Conservation (phyloP, 2,113 vertebrate species). For the Onychostruthus taczanowskii region DNA sequence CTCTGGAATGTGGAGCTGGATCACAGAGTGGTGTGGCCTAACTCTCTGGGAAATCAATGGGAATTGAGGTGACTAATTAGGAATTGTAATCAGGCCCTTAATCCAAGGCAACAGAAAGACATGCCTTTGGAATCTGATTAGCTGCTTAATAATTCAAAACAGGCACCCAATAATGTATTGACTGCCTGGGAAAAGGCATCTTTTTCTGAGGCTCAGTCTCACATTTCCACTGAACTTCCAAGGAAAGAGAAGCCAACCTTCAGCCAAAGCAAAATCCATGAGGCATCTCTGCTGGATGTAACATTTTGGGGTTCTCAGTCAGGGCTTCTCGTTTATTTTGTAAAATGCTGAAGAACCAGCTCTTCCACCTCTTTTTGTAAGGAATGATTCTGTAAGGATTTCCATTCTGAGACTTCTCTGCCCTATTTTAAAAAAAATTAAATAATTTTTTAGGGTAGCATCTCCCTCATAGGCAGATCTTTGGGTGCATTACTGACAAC, state of each 20-base stretch:
- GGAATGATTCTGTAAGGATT: neutral
- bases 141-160: neutral
- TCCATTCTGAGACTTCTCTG: neutral
- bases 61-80: conserved; percentile 19
- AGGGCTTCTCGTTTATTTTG: neutral
- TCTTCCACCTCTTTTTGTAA: neutral
- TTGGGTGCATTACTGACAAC: neutral
- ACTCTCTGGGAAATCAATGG: conserved; percentile 10
- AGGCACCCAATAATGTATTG: neutral
- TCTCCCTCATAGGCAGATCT: neutral
- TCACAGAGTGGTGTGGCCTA: conserved; percentile 12
- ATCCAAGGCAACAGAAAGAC: neutral
- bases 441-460: neutral
- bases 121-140: neutral
- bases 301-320: neutral
- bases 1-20: conserved; percentile 18
- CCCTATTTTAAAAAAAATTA: neutral
- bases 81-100: conserved; percentile 19
- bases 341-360: neutral
- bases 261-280: neutral
- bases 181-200: neutral
- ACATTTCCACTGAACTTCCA: neutral
- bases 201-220: neutral
- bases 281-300: fast-evolving
- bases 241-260: neutral